A percentile compares a stretch with the other conserved stretches of the same genome.
Evolutionary conservation across 2,888 invertebrate genomes (phyloP).

Genomic region (Eulithis testata): DNA sequence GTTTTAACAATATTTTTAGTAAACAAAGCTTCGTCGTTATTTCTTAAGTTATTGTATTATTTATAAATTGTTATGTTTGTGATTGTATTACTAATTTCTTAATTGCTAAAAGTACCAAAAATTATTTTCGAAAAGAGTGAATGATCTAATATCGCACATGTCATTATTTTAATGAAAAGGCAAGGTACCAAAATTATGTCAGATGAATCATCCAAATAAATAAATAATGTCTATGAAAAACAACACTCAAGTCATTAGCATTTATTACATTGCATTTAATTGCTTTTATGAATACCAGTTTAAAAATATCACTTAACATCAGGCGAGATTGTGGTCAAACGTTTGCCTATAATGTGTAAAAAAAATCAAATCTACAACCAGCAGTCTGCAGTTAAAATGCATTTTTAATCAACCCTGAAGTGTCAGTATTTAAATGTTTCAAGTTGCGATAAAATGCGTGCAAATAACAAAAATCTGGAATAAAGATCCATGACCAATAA

Average conservation of each 20-base stretch:
- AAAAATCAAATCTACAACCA: neutral
- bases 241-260: conserved; percentile 9
- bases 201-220: conserved; percentile 7
- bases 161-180: conserved; percentile 9
- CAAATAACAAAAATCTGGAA: neutral
- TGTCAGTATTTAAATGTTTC: neutral
- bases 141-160: conserved; percentile 11
- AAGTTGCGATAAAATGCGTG: conserved; percentile 12
- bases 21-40: conserved; percentile 42
- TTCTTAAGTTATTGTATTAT: conserved; percentile 36
- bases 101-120: conserved; percentile 42
- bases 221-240: conserved; percentile 23
- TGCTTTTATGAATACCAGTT: neutral
- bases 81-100: conserved; percentile 42
- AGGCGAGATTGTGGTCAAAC: too few relatives aligned
- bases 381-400: conserved; percentile 16
- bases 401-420: neutral
- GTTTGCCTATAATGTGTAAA: too few relatives aligned
- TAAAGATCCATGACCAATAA: neutral
- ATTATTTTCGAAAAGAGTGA: conserved; percentile 32
- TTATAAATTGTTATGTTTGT: conserved; percentile 34
- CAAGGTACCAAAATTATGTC: conserved; percentile 13
- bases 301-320: too few relatives aligned
- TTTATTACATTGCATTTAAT: neutral
- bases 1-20: conserved; percentile 34